Evolutionary conservation across 2,888 invertebrate genomes (phyloP).

Genomic region (Mycalesis mineus): DNA sequence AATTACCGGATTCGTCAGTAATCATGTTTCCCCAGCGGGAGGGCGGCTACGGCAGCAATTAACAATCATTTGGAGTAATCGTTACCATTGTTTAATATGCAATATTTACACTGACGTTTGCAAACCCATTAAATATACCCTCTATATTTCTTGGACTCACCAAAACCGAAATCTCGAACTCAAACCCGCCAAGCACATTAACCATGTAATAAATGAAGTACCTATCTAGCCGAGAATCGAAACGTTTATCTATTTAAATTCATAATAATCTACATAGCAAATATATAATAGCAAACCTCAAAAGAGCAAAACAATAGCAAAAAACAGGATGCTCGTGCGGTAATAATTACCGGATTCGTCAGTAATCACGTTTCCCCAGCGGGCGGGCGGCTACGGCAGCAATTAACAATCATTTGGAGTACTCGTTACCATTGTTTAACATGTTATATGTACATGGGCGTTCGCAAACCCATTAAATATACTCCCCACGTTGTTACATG

Average conservation of each 20-base stretch:
- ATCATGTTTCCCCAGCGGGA: constrained; percentile 45
- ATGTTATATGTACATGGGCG: background rate
- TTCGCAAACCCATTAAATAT: background rate
- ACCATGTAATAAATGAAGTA: too few species aligned
- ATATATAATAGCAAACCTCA: background rate
- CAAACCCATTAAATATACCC: background rate
- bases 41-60: constrained; percentile 38
- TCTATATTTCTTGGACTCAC: too few species aligned
- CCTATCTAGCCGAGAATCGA: too few species aligned
- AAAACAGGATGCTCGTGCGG: constrained; percentile 7
- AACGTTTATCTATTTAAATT: too few species aligned
- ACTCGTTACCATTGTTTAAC: constrained; percentile 14
- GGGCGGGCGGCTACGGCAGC: constrained; percentile 36
- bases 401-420: constrained; percentile 35
- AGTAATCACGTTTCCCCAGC: constrained; percentile 49
- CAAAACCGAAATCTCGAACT: too few species aligned
- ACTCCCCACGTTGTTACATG: background rate
- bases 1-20: constrained; percentile 44
- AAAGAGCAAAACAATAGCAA: background rate
- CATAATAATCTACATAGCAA: too few species aligned
- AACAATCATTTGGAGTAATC: constrained; percentile 31
- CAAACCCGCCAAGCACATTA: too few species aligned
- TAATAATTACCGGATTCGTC: constrained; percentile 39
- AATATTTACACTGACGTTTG: background rate
- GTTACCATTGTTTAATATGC: constrained; percentile 3